A percentile compares a stretch with the other conserved stretches of the same genome.
Conservation (phyloP, 2,113 vertebrate species). For the Pandion haliaetus region DNA sequence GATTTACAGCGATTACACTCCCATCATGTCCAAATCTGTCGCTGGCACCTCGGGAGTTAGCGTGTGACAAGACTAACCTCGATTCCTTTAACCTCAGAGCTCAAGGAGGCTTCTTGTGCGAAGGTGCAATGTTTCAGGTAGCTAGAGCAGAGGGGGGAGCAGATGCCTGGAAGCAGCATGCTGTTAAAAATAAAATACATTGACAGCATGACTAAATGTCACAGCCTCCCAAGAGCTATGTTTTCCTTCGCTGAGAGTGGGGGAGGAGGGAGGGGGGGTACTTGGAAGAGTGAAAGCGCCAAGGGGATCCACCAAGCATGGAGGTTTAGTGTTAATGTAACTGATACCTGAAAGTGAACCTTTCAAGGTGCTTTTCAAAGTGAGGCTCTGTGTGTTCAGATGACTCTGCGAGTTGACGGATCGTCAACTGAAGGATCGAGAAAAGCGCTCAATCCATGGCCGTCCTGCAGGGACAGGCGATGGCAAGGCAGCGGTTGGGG, state of each 20-base stretch:
- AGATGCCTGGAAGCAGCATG: not conserved
- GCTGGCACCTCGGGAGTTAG: not conserved
- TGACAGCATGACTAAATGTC: not conserved
- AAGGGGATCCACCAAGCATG: not conserved
- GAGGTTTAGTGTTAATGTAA: conserved; percentile 10
- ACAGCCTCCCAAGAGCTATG: not conserved
- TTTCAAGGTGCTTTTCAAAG: not conserved
- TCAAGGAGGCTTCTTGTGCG: not conserved
- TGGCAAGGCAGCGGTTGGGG: not conserved
- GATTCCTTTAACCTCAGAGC: not conserved
- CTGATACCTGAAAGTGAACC: not conserved
- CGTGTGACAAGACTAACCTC: not conserved
- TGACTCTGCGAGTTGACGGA: not conserved
- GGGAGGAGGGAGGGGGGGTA: not conserved
- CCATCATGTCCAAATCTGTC: accelerated
- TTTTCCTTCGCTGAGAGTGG: not conserved
- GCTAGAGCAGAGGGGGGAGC: not conserved
- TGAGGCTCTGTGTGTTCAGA: not conserved
- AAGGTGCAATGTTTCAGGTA: not conserved
- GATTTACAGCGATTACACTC: accelerated
- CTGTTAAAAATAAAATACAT: not conserved
- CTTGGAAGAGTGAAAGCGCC: not conserved
- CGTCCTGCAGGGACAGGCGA: not conserved
- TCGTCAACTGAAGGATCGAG: not conserved
- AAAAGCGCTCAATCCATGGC: not conserved